A percentile compares a stretch with the other conserved stretches of the same genome.
These are phyloP conservation scores for Nomada goodeniana DNA, from an alignment of 2,888 invertebrate species.

Conservation along the genomic window DNA sequence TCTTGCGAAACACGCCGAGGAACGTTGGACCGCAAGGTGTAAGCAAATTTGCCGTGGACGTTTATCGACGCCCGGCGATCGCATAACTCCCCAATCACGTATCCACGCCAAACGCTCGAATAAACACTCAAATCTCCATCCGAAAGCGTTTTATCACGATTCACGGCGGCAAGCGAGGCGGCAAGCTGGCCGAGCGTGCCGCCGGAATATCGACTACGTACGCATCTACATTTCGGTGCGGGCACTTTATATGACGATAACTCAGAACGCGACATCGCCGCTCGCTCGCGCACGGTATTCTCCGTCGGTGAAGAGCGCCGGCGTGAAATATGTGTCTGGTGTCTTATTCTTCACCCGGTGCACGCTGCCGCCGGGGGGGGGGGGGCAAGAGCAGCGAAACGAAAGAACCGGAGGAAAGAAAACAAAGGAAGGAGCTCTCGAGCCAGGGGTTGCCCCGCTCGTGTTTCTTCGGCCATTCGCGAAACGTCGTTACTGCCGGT, in stretches of 20 bases:
- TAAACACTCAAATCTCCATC: neutral
- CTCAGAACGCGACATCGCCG: slow-evolving; percentile 79
- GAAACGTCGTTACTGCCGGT: slow-evolving; percentile 57
- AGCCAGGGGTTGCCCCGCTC: slow-evolving; percentile 50
- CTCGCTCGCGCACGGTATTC: slow-evolving; percentile 65
- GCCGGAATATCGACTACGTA: slow-evolving; percentile 76
- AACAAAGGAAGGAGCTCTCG: slow-evolving; percentile 45
- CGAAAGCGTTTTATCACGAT: neutral
- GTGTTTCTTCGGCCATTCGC: slow-evolving; percentile 53
- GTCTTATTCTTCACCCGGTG: slow-evolving; percentile 83
- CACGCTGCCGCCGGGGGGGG: slow-evolving; percentile 64
- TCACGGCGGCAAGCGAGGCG: neutral
- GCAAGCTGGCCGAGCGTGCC: slow-evolving; percentile 8
- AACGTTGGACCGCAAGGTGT: too few relatives aligned
- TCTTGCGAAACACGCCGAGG: too few relatives aligned
- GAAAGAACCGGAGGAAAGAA: slow-evolving; percentile 39
- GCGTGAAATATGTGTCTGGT: slow-evolving; percentile 82
- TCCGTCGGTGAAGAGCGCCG: slow-evolving; percentile 72
- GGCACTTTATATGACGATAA: slow-evolving; percentile 81
- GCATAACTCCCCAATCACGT: neutral
- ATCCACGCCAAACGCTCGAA: neutral
- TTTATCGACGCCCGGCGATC: too few relatives aligned
- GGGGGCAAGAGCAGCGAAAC: slow-evolving; percentile 46
- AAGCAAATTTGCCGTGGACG: too few relatives aligned
- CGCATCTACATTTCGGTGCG: slow-evolving; percentile 80